A percentile compares a stretch with the other conserved stretches of the same genome.
Evolutionary conservation across 2,888 invertebrate species (phyloP).

Genomic region (Steinernema carpocapsae): DNA sequence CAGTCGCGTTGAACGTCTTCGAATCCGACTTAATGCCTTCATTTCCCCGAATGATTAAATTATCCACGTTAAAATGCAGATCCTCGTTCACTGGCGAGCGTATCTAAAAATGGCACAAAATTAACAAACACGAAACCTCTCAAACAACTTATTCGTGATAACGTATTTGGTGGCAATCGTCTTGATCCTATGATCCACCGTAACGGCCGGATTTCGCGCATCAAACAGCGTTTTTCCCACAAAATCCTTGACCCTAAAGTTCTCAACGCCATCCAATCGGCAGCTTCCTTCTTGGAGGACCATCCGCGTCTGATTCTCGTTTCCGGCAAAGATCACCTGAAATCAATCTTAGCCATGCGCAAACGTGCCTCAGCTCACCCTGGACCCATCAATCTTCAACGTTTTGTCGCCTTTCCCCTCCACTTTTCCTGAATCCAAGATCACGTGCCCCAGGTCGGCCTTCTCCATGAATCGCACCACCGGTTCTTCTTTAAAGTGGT

Average conservation of each 20-base stretch:
- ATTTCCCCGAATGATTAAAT: constrained; percentile 63
- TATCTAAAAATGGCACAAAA: constrained; percentile 56
- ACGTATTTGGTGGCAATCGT: constrained; percentile 55
- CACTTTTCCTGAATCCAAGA: constrained; percentile 56
- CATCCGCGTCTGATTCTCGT: constrained; percentile 53
- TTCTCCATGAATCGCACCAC: constrained; percentile 64
- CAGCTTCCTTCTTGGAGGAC: constrained; percentile 60
- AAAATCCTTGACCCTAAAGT: constrained; percentile 60
- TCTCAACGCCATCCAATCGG: constrained; percentile 55
- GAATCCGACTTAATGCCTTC: constrained; percentile 63
- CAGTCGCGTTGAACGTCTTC: constrained; percentile 50
- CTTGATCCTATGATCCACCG: constrained; percentile 62
- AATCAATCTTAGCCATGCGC: too few relatives aligned
- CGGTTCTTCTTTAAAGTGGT: constrained; percentile 44
- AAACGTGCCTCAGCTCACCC: constrained; percentile 42
- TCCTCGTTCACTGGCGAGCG: constrained; percentile 64
- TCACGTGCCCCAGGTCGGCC: constrained; percentile 62
- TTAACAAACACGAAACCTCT: too few relatives aligned
- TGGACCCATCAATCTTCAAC: constrained; percentile 53
- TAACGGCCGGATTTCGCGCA: constrained; percentile 64
- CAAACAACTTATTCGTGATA: constrained; percentile 64
- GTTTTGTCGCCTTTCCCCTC: constrained; percentile 54
- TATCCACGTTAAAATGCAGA: constrained; percentile 56
- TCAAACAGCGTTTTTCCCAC: constrained; percentile 62
- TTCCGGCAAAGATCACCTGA: constrained; percentile 57